phyloP scores from a whole-genome alignment of 2,797 vertebrate species.

The Bufotes viridis region DNA sequence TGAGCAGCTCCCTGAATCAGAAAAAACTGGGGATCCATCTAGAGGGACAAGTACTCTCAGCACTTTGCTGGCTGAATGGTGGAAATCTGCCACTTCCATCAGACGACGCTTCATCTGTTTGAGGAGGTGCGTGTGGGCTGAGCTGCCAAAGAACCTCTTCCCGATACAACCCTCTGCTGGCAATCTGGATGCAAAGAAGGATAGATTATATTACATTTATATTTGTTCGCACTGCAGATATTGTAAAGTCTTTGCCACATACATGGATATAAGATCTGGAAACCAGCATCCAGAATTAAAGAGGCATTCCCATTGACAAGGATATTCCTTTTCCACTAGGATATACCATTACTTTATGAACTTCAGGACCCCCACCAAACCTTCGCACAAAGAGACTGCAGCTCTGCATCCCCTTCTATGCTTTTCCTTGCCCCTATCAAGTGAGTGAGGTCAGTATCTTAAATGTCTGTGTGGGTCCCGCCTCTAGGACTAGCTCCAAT shows the following conservation, averaged over 20 bases:
- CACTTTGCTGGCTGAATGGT: conserved; percentile 91
- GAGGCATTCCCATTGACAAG: no score
- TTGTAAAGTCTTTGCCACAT: not conserved
- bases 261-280: no score
- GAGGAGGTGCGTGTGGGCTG: conserved; percentile 79
- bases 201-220: not conserved
- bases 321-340: no score
- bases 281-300: no score
- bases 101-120: conserved; percentile 87
- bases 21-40: conserved; percentile 62
- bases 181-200: conserved; percentile 73
- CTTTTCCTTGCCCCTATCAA: no score
- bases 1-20: conserved; percentile 57
- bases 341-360: no score
- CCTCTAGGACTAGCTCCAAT: no score
- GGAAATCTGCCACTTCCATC: conserved; percentile 91
- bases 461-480: no score
- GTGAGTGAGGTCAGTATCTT: no score
- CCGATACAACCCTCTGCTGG: conserved; percentile 91
- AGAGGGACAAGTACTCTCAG: conserved; percentile 76
- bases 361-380: no score
- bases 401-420: no score
- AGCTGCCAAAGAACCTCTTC: conserved; percentile 87
- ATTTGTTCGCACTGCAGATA: not conserved
- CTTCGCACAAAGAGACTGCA: no score